Evolutionary conservation across 2,797 vertebrate species (phyloP).

Genomic region (Channallabes apus): DNA sequence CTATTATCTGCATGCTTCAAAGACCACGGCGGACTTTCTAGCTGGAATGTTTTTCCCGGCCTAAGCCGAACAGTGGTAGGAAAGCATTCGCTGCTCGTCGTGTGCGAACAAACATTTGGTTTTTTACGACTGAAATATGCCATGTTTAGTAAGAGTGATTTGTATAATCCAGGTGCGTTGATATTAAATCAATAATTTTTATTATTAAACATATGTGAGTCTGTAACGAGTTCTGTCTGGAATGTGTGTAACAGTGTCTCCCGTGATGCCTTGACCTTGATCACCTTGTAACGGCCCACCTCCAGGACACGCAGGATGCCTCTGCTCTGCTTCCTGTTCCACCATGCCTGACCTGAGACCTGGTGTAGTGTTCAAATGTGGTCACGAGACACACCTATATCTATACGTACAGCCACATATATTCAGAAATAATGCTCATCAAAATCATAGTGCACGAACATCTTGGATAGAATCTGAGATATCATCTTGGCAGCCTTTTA

Average conservation of each 20-base stretch:
- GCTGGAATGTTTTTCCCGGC: constrained; percentile 50
- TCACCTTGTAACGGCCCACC: constrained; percentile 38
- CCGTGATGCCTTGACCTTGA: constrained; percentile 32
- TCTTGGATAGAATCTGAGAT: background rate
- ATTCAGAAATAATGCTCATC: background rate
- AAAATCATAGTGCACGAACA: background rate
- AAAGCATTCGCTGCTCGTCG: constrained; percentile 12
- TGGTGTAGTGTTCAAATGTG: background rate
- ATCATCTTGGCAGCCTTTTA: background rate
- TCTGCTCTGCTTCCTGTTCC: constrained; percentile 12
- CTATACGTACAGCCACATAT: background rate
- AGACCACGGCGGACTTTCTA: constrained; percentile 61
- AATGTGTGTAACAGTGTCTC: constrained; percentile 40
- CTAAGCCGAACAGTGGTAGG: constrained; percentile 60
- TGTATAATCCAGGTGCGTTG: background rate
- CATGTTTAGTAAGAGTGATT: background rate
- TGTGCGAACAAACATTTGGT: background rate
- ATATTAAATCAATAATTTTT: background rate
- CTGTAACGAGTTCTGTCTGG: constrained; percentile 15
- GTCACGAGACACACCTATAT: background rate
- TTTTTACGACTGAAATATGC: background rate
- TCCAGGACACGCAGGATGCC: constrained; percentile 53
- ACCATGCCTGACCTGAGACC: background rate
- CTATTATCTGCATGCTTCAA: constrained; percentile 70
- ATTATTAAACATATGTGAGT: background rate